Conservation (phyloP, 2,888 invertebrate species). For the Pterostichus madidus region DNA sequence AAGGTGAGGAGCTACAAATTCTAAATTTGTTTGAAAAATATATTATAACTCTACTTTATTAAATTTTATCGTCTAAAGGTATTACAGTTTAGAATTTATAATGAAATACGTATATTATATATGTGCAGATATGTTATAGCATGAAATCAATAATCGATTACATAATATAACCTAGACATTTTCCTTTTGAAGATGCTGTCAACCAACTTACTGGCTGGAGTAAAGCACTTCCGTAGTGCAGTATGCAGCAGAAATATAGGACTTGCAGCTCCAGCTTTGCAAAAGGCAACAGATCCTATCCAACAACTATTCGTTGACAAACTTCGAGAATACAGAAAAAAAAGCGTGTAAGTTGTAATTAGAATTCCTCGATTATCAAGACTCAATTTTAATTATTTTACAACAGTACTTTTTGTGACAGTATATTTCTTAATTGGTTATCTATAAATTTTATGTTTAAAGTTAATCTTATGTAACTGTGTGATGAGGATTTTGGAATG, state of each 20-base stretch:
- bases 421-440: no score
- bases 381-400: no score
- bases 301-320: slow-evolving; percentile 96
- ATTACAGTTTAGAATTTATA: neutral
- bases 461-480: neutral
- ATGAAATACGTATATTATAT: neutral
- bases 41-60: neutral
- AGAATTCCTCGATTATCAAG: no score
- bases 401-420: no score
- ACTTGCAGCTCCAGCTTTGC: slow-evolving; percentile 83
- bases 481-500: neutral
- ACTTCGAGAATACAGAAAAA: slow-evolving; percentile 92
- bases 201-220: slow-evolving; percentile 72
- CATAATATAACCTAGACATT: slow-evolving; percentile 53
- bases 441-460: neutral
- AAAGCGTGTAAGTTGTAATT: slow-evolving; percentile 78
- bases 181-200: slow-evolving; percentile 74
- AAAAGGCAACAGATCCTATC: slow-evolving; percentile 91
- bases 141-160: slow-evolving; percentile 42
- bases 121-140: neutral
- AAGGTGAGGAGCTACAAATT: slow-evolving; percentile 34
- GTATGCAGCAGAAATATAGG: slow-evolving; percentile 86
- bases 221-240: slow-evolving; percentile 72
- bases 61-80: neutral
- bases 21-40: slow-evolving; percentile 17